These are phyloP conservation scores for Neuroscelio doddi DNA, from an alignment of 2,888 invertebrate species.

Conservation along the genomic window DNA sequence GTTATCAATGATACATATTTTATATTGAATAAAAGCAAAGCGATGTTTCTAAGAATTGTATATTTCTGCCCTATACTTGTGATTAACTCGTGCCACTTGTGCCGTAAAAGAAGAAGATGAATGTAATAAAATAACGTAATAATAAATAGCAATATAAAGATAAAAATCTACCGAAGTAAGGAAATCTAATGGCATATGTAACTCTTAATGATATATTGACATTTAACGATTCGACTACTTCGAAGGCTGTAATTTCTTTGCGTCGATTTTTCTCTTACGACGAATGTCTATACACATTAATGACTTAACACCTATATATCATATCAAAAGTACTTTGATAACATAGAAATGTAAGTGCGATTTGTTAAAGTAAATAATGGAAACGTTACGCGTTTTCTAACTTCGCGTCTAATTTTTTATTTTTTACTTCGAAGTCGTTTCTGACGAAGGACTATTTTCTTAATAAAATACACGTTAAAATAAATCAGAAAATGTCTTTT, in stretches of 20 bases:
- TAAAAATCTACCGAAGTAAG: neutral
- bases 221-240: conserved; percentile 41
- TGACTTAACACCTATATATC: conserved; percentile 34
- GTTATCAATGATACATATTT: conserved; percentile 25
- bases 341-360: conserved; percentile 26
- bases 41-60: conserved; percentile 43
- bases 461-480: conserved; percentile 27
- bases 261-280: conserved; percentile 43
- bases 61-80: conserved; percentile 51
- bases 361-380: conserved; percentile 36
- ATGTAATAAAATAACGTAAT: conserved; percentile 2
- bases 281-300: conserved; percentile 33
- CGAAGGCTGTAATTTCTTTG: conserved; percentile 43
- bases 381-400: conserved; percentile 30
- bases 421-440: conserved; percentile 43
- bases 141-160: conserved; percentile 24
- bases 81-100: conserved; percentile 68
- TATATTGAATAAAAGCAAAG: conserved; percentile 23
- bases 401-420: conserved; percentile 37
- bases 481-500: conserved; percentile 16
- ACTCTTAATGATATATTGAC: conserved; percentile 25
- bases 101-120: conserved; percentile 45
- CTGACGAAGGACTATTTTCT: conserved; percentile 42
- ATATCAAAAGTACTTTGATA: conserved; percentile 45
- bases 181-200: conserved; percentile 7